Base-by-base conservation (phyloP, 2,888 invertebrate species). In the Cheiracanthium punctorium region DNA sequence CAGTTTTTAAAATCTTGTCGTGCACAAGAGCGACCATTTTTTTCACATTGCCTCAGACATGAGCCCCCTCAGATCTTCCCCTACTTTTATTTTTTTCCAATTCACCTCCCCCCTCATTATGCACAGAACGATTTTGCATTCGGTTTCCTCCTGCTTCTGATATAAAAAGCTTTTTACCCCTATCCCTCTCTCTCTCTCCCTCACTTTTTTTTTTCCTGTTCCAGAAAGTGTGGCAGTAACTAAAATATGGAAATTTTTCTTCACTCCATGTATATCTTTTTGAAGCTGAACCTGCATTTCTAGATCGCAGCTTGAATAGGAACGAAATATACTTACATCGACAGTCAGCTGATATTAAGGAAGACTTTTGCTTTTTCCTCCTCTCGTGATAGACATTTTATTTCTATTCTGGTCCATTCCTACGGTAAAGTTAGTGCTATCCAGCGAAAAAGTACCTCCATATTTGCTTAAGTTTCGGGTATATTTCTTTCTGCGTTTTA, bases 171-270 rank as follows among this genome's bases (percentile, higher is more conserved):
- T 82, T 82, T 82, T 72, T 82, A 71, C 41, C 32, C 82, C 29
- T 14, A 48, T 37, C 70, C 32, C 70, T 41, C 30, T 10, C 80
- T 80, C 72, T 80, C 41, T 80, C 33, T 20, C 20, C 80, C 24
- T n/a, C 71, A 24, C 58, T 32, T 74, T 43, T 41, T 64, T 70
- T 76, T 82, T 76, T 82, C 69, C 65, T 82, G 71, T 76, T 82
- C 43, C 64, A 67, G 32, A 82, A 82, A 76, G 76, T 69, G 82
- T 82, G 74, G 82, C 48, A 32, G 71, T 71, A 71, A 65, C 82
- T 82, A 82, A 82, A 82, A 82, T 82, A 82, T 82, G 82, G 81
- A 82, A 82, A 82, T 82, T 82, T 76, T 33, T 43, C 71, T 43
- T 70, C 52, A 67, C 37, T 52, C 17, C 73, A 74, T 52, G 74